phyloP scores from a whole-genome alignment of 2,113 vertebrate genomes.

The Mustela lutreola region DNA sequence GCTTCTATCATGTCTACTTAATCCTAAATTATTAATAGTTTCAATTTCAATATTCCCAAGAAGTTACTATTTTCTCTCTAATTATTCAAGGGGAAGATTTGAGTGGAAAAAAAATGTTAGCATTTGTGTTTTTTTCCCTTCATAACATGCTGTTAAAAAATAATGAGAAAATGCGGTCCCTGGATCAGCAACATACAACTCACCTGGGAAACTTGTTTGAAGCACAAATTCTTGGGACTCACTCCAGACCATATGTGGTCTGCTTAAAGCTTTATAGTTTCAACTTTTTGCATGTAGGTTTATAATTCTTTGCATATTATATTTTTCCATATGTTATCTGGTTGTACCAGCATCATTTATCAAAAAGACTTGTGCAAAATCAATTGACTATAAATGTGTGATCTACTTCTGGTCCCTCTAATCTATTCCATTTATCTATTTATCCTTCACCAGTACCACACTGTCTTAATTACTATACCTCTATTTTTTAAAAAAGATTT shows the following conservation, averaged over 20 bases:
- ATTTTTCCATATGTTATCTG: neutral
- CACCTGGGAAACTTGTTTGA: neutral
- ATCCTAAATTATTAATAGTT: conserved; percentile 55
- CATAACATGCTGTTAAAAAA: neutral
- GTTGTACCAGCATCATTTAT: neutral
- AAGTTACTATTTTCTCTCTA: conserved; percentile 9
- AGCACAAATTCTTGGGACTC: neutral
- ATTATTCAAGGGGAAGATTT: conserved; percentile 29
- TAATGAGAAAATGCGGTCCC: neutral
- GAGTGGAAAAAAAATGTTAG: conserved; percentile 15
- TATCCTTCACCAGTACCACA: neutral
- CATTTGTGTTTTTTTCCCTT: neutral
- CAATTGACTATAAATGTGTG: neutral
- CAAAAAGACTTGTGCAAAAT: neutral
- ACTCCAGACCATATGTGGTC: neutral
- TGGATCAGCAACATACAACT: neutral
- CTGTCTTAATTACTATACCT: neutral
- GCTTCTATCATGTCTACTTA: conserved; percentile 7
- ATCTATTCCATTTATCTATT: conserved; percentile 2
- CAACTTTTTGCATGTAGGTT: neutral
- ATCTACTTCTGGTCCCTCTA: conserved; percentile 16
- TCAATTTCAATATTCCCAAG: conserved; percentile 48
- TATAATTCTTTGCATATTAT: neutral
- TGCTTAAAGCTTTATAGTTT: neutral
- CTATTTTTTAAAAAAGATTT: neutral